phyloP scores from a whole-genome alignment of 2,797 vertebrate genomes.

The Oryzias sinensis region DNA sequence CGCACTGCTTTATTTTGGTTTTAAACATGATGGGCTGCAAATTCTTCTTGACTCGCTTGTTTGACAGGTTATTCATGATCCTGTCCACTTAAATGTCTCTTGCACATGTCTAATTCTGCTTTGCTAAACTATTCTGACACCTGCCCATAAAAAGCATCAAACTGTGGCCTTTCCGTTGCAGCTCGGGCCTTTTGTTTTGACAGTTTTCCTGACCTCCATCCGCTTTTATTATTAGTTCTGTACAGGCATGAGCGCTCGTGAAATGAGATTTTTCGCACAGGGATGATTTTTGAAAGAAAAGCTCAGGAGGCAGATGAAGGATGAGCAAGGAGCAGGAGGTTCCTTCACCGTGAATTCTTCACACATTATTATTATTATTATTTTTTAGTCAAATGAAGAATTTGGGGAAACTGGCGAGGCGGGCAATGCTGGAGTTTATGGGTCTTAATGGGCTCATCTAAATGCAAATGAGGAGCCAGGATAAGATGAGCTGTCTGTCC shows the following conservation, averaged over 20 bases:
- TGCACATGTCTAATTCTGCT: no score
- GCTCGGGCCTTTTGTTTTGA: neutral
- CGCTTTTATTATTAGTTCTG: slow-evolving; percentile 1
- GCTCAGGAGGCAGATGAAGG: neutral
- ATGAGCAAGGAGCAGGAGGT: neutral
- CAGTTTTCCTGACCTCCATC: neutral
- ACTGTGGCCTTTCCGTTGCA: neutral
- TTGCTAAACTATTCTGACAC: no score
- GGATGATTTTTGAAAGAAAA: slow-evolving; percentile 2
- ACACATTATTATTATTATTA: slow-evolving; percentile 4
- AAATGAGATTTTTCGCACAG: neutral
- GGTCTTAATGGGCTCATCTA: slow-evolving; percentile 71
- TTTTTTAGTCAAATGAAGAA: slow-evolving; percentile 13
- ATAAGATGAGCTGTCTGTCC: slow-evolving; percentile 13
- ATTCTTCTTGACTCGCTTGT: no score
- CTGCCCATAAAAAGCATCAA: neutral
- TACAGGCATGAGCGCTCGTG: neutral
- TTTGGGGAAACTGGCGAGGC: slow-evolving; percentile 14
- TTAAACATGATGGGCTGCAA: no score
- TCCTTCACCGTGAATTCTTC: slow-evolving; percentile 13
- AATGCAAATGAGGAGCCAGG: slow-evolving; percentile 67
- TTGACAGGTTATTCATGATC: no score
- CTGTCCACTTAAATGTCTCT: no score
- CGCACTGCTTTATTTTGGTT: no score
- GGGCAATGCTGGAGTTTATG: slow-evolving; percentile 32